Base-by-base conservation (phyloP, 35 echinoderm and acorn worm genomes). In the Heliocidaris erythrogramma region DNA sequence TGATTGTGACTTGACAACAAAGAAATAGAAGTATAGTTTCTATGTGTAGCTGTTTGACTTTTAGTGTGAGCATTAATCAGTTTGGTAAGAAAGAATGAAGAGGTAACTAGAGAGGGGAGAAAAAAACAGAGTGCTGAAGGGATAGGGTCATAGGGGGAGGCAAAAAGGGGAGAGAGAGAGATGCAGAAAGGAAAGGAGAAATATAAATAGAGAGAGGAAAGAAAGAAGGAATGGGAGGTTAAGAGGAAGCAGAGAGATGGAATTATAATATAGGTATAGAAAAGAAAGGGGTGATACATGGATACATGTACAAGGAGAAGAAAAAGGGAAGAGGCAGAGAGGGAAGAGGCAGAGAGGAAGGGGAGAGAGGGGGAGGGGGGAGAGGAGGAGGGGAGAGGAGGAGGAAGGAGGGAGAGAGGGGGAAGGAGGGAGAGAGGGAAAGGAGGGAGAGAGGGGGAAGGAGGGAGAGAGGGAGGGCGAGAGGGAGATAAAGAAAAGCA, bases 401-500 rank as follows among this genome's bases (percentile, higher is more conserved):
- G 11, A 48, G 24, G 48, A 31, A 88, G 86, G 49, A n/a, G 31
- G 21, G 59, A 11, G 84, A 86, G 48, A 88, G n/a, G 4, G 65
- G 4, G 27, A 53, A 11, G 10, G 27, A 30, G 88, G 32, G 85
- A 11, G 48, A 48, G 48, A 9, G 30, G 49, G n/a, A 32, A 88
- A 9, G 78, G 42, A 16, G 49, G 42, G 96, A 29, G 49, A 5
- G 49, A 94, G 91, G 61, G 53, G 97, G n/a, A 97, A 95, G 90
- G 35, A 92, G 8, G 94, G 96, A 85, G 16, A 47, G n/a, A 30
- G 50, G 59, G 87, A 49, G 30, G 21, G 50, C 35, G 24, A 47
- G 48, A 21, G 85, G n/a, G 49, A 48, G 32, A n/a, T n/a, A n/a
- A n/a, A n/a, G n/a, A n/a, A n/a, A n/a, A n/a, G n/a, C n/a, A n/a